Percentiles rank a stretch among this genome's conserved stretches.
Evolutionary conservation across 2,113 vertebrate genomes (phyloP).

Genomic region (Rhea americana): DNA sequence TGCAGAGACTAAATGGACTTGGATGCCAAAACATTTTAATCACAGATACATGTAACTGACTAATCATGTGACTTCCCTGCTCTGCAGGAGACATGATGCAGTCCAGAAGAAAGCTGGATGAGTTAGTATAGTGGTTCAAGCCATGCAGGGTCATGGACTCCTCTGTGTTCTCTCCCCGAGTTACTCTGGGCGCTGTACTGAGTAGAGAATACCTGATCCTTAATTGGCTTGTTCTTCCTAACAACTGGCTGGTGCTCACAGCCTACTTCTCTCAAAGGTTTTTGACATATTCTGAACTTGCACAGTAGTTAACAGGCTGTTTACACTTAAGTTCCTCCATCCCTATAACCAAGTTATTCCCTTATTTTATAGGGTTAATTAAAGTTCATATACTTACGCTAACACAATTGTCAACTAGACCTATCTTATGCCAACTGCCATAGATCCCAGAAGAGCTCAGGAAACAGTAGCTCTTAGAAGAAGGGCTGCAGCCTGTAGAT

Average conservation of each 20-base stretch:
- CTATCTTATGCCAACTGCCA: fast-evolving
- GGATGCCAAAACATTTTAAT: neutral
- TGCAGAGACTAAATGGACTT: neutral
- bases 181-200: neutral
- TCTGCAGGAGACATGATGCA: neutral
- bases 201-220: fast-evolving
- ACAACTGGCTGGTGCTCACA: neutral
- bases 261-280: neutral
- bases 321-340: neutral
- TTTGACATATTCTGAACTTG: neutral
- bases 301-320: neutral
- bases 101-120: neutral
- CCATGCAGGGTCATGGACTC: neutral
- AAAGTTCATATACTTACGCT: neutral
- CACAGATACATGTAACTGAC: neutral
- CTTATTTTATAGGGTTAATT: neutral
- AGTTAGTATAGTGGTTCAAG: neutral
- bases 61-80: neutral
- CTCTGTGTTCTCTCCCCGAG: neutral
- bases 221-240: neutral
- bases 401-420: neutral
- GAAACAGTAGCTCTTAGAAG: neutral
- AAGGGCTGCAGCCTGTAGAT: neutral
- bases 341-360: neutral
- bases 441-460: neutral